phyloP scores from a whole-genome alignment of 2,113 vertebrate species.

The chimpanzee (Pan troglodytes) region NHGRI_mPanTro3-v2.1_pri NC_072413.2:74601001-74601500 shows the following conservation, averaged over 20 bases:
- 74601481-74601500: conserved; percentile 60
- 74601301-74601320: accelerated
- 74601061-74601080: accelerated
- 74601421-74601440: not conserved
- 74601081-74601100: not conserved
- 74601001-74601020: not conserved
- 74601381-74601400: not conserved
- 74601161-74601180: not conserved
- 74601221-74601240: not conserved
- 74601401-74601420: not conserved
- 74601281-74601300: not conserved
- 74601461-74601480: conserved; percentile 41
- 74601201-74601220: not conserved
- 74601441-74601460: not conserved
- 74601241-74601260: not conserved
- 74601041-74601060: not conserved
- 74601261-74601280: not conserved
- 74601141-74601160: not conserved
- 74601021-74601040: not conserved
- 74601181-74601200: not conserved
- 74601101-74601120: not conserved
- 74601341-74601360: not conserved
- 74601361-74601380: not conserved
- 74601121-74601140: no score
- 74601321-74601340: not conserved